Evolutionary conservation across 2,797 vertebrate genomes (phyloP).

Genomic region (Rhinella marina): DNA sequence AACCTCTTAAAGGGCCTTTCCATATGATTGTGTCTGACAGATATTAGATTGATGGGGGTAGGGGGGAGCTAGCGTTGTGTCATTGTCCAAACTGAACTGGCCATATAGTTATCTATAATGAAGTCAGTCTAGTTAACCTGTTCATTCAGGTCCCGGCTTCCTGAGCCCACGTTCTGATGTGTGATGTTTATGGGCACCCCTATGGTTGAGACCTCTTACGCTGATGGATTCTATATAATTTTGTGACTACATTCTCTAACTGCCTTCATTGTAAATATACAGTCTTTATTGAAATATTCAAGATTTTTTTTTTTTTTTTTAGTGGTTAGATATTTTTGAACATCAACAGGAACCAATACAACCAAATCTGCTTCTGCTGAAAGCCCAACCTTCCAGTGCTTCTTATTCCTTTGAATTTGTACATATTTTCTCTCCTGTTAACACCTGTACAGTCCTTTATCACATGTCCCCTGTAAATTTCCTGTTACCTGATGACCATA

Average conservation of each 20-base stretch:
- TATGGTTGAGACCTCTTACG: neutral
- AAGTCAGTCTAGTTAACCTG: neutral
- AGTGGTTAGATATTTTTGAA: conserved; percentile 1
- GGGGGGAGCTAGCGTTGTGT: neutral
- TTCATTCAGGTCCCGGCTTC: neutral
- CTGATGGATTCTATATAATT: neutral
- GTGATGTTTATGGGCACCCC: too few species aligned
- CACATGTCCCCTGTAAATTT: neutral
- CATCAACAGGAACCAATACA: neutral
- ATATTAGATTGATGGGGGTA: neutral
- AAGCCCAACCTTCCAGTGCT: neutral
- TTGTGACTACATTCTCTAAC: neutral
- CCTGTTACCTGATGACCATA: neutral
- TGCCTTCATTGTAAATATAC: conserved; percentile 33
- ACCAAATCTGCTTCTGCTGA: conserved; percentile 20
- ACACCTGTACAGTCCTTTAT: conserved; percentile 27
- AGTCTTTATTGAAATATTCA: conserved; percentile 3
- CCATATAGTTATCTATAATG: too few species aligned
- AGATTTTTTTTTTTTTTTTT: conserved; percentile 14
- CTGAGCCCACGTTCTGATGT: neutral
- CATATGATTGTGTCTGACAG: neutral
- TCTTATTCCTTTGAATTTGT: conserved; percentile 37
- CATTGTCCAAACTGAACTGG: too few species aligned
- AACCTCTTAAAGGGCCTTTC: neutral
- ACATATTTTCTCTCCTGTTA: conserved; percentile 26